phyloP scores from a whole-genome alignment of 2,888 invertebrate genomes.

The Maniola hyperantus region DNA sequence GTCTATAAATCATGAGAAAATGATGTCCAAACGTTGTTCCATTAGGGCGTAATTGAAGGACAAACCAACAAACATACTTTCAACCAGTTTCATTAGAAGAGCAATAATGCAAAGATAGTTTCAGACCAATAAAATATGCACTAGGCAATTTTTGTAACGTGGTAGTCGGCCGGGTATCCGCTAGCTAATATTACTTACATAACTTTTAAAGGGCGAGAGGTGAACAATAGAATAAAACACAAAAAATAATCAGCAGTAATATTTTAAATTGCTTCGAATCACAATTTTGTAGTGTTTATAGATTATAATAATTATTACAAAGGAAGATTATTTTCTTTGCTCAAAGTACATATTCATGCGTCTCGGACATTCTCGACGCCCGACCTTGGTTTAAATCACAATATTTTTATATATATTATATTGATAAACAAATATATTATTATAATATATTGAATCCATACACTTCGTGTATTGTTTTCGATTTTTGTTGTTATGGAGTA shows the following conservation, averaged over 20 bases:
- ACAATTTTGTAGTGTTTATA: slow-evolving; percentile 82
- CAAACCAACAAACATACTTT: no score
- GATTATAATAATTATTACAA: slow-evolving; percentile 81
- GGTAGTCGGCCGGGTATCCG: no score
- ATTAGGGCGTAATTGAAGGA: no score
- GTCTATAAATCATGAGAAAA: no score
- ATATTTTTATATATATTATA: slow-evolving; percentile 21
- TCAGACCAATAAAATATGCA: no score
- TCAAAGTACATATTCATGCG: slow-evolving; percentile 68
- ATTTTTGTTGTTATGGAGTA: not conserved
- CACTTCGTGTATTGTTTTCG: not conserved
- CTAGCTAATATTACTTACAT: not conserved
- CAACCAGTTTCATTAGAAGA: no score
- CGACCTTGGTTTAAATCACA: slow-evolving; percentile 36
- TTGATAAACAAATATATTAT: slow-evolving; percentile 10
- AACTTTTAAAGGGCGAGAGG: not conserved
- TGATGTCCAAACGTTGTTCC: no score
- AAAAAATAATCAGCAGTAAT: slow-evolving; percentile 79
- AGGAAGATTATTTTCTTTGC: slow-evolving; percentile 72
- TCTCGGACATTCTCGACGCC: slow-evolving; percentile 52
- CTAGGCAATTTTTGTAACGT: no score
- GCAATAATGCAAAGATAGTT: no score
- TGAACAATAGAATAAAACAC: slow-evolving; percentile 56
- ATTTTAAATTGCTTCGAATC: slow-evolving; percentile 82
- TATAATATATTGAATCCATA: slow-evolving; percentile 12